Base-by-base conservation (phyloP, 2,888 invertebrate species). In the Leptopilina syphax region DNA sequence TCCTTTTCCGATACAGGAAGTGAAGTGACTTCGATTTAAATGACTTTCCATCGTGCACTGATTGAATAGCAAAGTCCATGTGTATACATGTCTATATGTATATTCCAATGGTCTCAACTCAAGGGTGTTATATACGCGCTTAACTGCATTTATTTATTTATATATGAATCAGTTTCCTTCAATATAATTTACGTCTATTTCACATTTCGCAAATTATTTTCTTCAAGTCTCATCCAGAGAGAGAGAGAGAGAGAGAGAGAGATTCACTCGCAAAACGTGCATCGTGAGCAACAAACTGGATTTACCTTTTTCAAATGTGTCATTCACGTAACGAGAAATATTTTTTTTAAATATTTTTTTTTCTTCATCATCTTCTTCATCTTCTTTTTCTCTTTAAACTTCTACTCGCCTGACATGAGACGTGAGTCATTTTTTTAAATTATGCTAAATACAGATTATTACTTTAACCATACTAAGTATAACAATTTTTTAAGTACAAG, bases 11-110 rank as follows among this genome's bases (percentile, higher is more conserved):
- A 57, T 57, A n/a, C 8, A 73, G 57, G 57, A 73, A 73, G 57
- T 34, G 54, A 57, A 57, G 57, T 73, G 57, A 73, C n/a, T 57
- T 54, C 9, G 10, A n/a, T 73, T 73, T 34, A 73, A 73, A 57
- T 73, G 57, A 73, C 34, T 57, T 57, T 57, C 54, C 34, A 73
- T 57, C 57, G n/a, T 34, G 73, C 41, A 73, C 57, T 73, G 54
- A 73, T 73, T 73, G 57, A 73, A 73, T 73, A 34, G 57, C 73
- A 73, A 57, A 73, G 70, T 73, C 54, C 57, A 44, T 44, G 7
- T 44, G 44, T 44, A 44, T 7, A 44, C 27, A 27, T 27, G 27
- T 27, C 27, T 34, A 34, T 34, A 73, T 50, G 27, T 73, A 24
- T 54, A 24, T 54, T 27, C 6, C 13, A 70, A 57, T 27, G 54